phyloP scores from a whole-genome alignment of 1,140 invertebrate species.

The Oedothorax gibbosus region DNA sequence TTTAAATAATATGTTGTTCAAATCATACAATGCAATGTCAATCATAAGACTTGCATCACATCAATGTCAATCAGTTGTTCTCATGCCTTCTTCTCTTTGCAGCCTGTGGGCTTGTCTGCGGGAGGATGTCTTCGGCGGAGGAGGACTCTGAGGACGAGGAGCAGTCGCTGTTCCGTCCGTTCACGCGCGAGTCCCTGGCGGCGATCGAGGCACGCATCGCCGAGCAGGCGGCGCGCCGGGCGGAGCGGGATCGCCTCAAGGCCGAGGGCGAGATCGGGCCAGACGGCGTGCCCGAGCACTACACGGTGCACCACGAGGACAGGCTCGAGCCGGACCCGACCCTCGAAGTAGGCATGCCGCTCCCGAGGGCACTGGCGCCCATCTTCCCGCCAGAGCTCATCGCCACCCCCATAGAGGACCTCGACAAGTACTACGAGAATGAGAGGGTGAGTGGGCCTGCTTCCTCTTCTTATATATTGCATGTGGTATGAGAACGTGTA shows the following conservation, averaged over 20 bases:
- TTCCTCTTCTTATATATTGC: no score
- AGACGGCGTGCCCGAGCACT: slow-evolving; percentile 47
- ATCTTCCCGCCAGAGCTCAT: slow-evolving; percentile 90
- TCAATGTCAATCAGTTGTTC: background rate
- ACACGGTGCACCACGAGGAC: slow-evolving; percentile 55
- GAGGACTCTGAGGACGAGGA: slow-evolving; percentile 65
- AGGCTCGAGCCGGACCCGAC: slow-evolving; percentile 82
- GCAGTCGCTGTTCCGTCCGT: slow-evolving; percentile 83
- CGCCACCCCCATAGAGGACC: slow-evolving; percentile 94
- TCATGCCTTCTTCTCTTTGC: background rate
- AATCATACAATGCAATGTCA: background rate
- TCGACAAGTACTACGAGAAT: slow-evolving; percentile 92
- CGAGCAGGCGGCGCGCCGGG: slow-evolving; percentile 77
- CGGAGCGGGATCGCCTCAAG: slow-evolving; percentile 94
- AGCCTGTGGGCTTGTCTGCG: slow-evolving; percentile 25
- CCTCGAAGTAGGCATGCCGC: slow-evolving; percentile 89
- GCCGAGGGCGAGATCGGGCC: slow-evolving; percentile 74
- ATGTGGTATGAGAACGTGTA: no score
- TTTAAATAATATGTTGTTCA: no score
- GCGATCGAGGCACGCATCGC: slow-evolving; percentile 92
- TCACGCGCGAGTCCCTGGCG: slow-evolving; percentile 95
- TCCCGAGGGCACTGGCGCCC: slow-evolving; percentile 89
- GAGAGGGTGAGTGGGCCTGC: slow-evolving; percentile 70
- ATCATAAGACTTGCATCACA: background rate
- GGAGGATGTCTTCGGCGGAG: slow-evolving; percentile 49